Evolutionary conservation across 1,140 invertebrate species (phyloP), one percentile per base, ranked within the genome.

Genomic region (Myzus persicae): DNA sequence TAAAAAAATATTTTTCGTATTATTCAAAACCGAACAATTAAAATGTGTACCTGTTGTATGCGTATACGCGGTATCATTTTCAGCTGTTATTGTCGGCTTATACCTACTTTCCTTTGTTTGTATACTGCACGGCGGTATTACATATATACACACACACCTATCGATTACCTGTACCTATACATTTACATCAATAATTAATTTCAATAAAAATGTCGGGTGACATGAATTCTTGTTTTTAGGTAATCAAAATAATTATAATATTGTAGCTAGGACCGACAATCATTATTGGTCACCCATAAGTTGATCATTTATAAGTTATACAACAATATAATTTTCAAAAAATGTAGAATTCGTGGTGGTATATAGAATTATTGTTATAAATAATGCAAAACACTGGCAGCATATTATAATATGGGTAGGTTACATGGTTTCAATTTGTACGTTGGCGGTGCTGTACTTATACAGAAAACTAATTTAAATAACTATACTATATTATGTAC

Each of bases 171-270:
- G 31, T 59, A 18, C 18, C 8, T 48, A n/a, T 59, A 67, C 59
- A 76, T 76, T 76, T 76, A 18, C 59, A 76, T 76, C n/a, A 76
- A 76, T n/a, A n/a, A 76, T 76, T 76, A 76, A 76, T 76, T 76
- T 76, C 31, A 76, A 76, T 76, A 76, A n/a, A 76, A 76, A 76
- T 31, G 59, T 67, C 26, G n/a, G 59, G 59, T n/a, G 36, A 14
- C 59, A 4, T 36, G 59, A n/a, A 76, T 76, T 76, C n/a, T 76
- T n/a, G 59, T 76, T 76, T 76, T 8, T 48, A 11, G 14, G 59
- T 76, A 76, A 76, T 76, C 59, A n/a, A 76, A 76, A 76, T 76
- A 76, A 76, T 76, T 18, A 76, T 76, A 76, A 76, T n/a, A n/a
- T 76, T 76, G 18, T 76, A 31, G 59, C n/a, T 14, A n/a, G 8